These are phyloP conservation scores for Phrynosoma platyrhinos DNA, from an alignment of 2,113 vertebrate species.

Conservation along the genomic window DNA sequence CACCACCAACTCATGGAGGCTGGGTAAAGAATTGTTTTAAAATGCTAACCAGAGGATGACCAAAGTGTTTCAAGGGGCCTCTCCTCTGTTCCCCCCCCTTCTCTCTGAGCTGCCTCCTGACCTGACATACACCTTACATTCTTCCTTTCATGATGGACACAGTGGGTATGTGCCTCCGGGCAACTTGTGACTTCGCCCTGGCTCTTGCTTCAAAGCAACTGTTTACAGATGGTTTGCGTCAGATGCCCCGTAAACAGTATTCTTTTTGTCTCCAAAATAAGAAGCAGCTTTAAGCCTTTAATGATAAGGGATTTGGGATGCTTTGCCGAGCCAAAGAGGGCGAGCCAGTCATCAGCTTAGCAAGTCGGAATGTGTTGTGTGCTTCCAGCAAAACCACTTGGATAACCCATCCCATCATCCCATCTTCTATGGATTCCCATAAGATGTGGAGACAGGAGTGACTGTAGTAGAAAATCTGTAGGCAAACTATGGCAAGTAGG, in stretches of 20 bases:
- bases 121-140: conserved; percentile 80
- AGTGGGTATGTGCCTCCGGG: conserved; percentile 76
- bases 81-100: conserved; percentile 43
- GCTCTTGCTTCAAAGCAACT: conserved; percentile 91
- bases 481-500: conserved; percentile 85
- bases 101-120: conserved; percentile 63
- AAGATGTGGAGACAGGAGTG: conserved; percentile 82
- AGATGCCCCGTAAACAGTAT: conserved; percentile 82
- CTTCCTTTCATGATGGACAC: conserved; percentile 87
- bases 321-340: conserved; percentile 77
- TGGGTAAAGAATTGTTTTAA: conserved; percentile 35
- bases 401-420: conserved; percentile 56
- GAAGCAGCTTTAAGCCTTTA: conserved; percentile 83
- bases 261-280: conserved; percentile 88
- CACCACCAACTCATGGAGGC: too few relatives aligned
- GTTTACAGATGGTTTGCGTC: conserved; percentile 94
- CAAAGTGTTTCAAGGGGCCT: conserved; percentile 70
- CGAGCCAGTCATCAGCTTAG: conserved; percentile 71
- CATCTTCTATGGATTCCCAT: conserved; percentile 79
- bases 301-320: conserved; percentile 84
- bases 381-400: conserved; percentile 69
- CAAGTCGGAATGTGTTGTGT: conserved; percentile 54
- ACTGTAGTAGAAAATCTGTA: conserved; percentile 83
- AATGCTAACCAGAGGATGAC: conserved; percentile 48
- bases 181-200: conserved; percentile 68